Base-by-base conservation (phyloP, 2,113 vertebrate genomes). In the Aldabrachelys gigantea region DNA sequence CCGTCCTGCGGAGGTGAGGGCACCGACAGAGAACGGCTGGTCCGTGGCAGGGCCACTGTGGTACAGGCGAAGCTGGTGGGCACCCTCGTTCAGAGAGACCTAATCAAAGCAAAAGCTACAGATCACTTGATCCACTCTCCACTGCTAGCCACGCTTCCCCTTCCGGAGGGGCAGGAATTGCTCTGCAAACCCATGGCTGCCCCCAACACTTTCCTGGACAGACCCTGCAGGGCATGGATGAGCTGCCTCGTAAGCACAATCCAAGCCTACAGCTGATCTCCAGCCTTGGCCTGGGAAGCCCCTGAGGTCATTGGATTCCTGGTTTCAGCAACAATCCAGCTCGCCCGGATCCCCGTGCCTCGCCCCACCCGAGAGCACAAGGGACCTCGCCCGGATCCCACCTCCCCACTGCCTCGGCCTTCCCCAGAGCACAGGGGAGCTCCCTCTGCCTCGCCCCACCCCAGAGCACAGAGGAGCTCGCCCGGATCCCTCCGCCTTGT, bases 71-170 rank as follows among this genome's bases (percentile, higher is more conserved):
- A 97, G 92, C 85, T 97, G 96, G 69, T 97, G 96, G 41, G 91
- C 91, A 3, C 95, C 95, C 62, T 96, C 94, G 52, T 97, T 97
- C 59, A 97, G 62, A 11, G 96, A 94, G n/a, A 97, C 72, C 96
- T 96, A 85, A 75, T 65, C 81, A 27, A 52, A 38, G 75, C n/a
- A 65, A 47, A 50, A 59, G 29, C 44, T 25, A n/a, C 22, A 78
- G 38, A 3, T 16, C n/a, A 90, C 29, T 19, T 19, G n/a, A 38
- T 65, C 52, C n/a, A 11, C 31, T 9, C 25, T 11, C 29, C 72
- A 47, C 31, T 12, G 7, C 52, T 47, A 75, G 29, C 24, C 49
- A 38, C 19, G 31, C 31, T 57, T 76, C 72, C 38, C 22, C 10
- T 21, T 22, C 13, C 1, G 7, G 35, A n/a, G 56, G 8, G 62